Evolutionary conservation across 2,797 vertebrate species (phyloP).

Genomic region (Lycodopsis pacificus): DNA sequence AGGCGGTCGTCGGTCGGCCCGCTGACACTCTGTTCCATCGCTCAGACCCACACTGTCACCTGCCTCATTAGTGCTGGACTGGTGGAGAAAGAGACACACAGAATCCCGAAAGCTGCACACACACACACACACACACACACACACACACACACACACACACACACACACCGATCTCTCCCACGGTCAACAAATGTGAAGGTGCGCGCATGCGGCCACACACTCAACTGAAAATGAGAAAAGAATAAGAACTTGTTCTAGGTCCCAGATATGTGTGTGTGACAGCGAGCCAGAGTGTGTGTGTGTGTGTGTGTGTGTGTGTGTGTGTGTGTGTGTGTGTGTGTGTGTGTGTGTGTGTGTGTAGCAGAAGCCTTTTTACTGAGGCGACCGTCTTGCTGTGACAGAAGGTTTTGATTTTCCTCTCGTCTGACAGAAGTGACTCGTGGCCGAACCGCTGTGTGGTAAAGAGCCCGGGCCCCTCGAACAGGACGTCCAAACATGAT

Average conservation of each 20-base stretch:
- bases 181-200: conserved; percentile 34
- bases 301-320: conserved; percentile 45
- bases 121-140: background rate
- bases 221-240: conserved; percentile 40
- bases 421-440: conserved; percentile 71
- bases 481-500: conserved; percentile 42
- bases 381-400: conserved; percentile 57
- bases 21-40: conserved; percentile 75
- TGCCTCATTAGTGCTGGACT: conserved; percentile 81
- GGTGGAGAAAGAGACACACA: conserved; percentile 49
- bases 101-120: background rate
- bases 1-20: conserved; percentile 57
- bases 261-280: conserved; percentile 58
- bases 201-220: conserved; percentile 13
- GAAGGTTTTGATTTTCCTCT: conserved; percentile 69
- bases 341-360: conserved; percentile 46
- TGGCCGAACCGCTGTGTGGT: conserved; percentile 51
- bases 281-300: conserved; percentile 41
- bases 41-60: conserved; percentile 79
- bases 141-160: conserved; percentile 21
- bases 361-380: conserved; percentile 55
- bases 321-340: conserved; percentile 49
- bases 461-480: conserved; percentile 55
- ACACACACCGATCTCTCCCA: background rate
- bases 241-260: conserved; percentile 63